Base-by-base conservation (phyloP, 1,140 invertebrate species). In the Dinoponera quadriceps region DNA sequence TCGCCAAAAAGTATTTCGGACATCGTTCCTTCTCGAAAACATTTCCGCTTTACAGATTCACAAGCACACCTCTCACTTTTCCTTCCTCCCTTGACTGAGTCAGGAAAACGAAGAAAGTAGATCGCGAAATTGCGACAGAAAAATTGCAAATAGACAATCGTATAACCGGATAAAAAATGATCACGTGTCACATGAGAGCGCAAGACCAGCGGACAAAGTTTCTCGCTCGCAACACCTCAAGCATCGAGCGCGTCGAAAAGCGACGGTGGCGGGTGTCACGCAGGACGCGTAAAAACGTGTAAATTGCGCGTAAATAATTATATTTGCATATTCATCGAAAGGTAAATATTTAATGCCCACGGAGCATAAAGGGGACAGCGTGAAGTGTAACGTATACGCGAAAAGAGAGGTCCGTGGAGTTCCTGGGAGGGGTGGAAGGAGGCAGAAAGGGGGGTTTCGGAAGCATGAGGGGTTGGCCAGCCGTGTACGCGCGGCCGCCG, bases 251-350 rank as follows among this genome's bases (percentile, higher is more conserved):
- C 27, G 54, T 48, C 49, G 77, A 78, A 27, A 54, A 72, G 60
- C 55, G 51, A 86, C 59, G 78, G 74, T 82, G 77, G 85, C 57
- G 48, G 82, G 73, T 73, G 82, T 59, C 83, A 74, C 84, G 89
- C 85, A 85, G 66, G 82, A 82, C 85, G 92, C 89, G 92, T 92
- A 94, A 94, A 94, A 94, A 94, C 91, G 91, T 90, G 91, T 91
- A 93, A 94, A 94, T 94, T 94, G 92, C 92, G 93, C 92, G 92
- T 94, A 93, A 94, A 94, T 94, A 94, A 94, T 94, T 93, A 94
- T 93, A 94, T 94, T 94, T 94, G 93, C 94, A 94, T 94, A 94
- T 94, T 94, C 93, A 94, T 94, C 93, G 91, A 92, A 94, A 94
- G 91, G 93, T 94, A 94, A 94, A 94, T 94, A 94, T 94, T 94